Evolutionary conservation across 2,113 vertebrate species (phyloP), one percentile per base, ranked within the genome.

Genomic region (Bubo blakistoni): DNA sequence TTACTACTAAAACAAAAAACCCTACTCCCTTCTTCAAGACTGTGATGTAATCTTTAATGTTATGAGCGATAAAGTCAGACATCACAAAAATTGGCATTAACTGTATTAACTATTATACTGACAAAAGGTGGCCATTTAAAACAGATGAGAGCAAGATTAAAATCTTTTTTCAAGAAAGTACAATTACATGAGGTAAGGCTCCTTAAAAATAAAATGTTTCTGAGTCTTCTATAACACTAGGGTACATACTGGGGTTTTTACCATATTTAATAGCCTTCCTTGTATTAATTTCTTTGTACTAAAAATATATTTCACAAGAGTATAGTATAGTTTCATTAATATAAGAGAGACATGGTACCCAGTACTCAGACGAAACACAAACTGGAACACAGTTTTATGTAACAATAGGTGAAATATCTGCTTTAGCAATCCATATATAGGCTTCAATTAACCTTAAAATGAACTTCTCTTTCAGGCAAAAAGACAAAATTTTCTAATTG

Each of bases 401-500:
- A 76, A 88, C 67, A 90, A 30, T 7, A 77, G 83, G 42, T 88
- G 63, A 91, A 95, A 67, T 77, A 59, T n/a, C 52, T 87, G 52
- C 57, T 59, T 42, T 52, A 73, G 74, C 24, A 69, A 81, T 72
- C 36, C 26, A 46, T 24, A 27, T 32, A 72, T 13, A 44, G 54
- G 8, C 21, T 90, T 86, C 82, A 83, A 57, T 89, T 94, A 86
- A 84, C 81, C 82, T 92, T 74, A 73, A 94, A 90, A 77, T 66
- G 51, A 86, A 88, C 84, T 70, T 76, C 46, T 52, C 83, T 90
- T 88, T 78, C 69, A 94, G 47, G 49, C 40, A 90, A 86, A 76
- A 94, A 54, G 58, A 79, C 42, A 59, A n/a, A 66, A 51, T 78
- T 87, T 65, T 83, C 55, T 88, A 73, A 85, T 24, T 70, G 71